These are phyloP conservation scores for Toxotes jaculatrix DNA, from an alignment of 2,113 vertebrate species.

Conservation along the genomic window DNA sequence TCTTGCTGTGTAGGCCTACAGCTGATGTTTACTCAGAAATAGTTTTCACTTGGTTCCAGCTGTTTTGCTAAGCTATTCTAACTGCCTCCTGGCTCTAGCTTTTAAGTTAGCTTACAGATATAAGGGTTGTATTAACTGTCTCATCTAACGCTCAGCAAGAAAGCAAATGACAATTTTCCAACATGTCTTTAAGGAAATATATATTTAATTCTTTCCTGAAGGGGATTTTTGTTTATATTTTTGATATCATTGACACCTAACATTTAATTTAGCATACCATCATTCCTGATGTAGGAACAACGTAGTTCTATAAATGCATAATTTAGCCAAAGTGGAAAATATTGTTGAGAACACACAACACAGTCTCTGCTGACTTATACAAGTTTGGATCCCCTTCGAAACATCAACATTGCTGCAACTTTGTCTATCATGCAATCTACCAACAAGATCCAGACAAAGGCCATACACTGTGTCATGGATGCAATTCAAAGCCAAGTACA, in stretches of 20 bases:
- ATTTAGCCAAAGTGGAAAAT: neutral
- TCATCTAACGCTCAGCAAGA: neutral
- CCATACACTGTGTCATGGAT: constrained; percentile 43
- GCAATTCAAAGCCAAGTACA: constrained; percentile 21
- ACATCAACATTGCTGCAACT: constrained; percentile 3
- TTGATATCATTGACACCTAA: neutral
- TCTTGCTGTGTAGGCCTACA: neutral
- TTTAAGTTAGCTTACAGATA: neutral
- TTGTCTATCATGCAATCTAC: constrained; percentile 1
- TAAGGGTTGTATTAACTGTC: neutral
- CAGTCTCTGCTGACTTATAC: neutral
- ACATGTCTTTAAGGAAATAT: neutral
- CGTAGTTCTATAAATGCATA: neutral
- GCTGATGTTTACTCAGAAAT: neutral
- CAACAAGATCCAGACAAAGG: constrained; percentile 32
- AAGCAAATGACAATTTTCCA: neutral
- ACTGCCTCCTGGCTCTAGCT: neutral
- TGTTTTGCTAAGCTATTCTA: neutral
- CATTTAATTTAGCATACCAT: neutral
- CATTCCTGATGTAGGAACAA: neutral
- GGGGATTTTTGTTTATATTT: neutral
- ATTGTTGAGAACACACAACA: neutral
- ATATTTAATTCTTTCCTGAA: neutral
- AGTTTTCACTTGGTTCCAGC: neutral
- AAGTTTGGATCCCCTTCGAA: neutral